Conservation (phyloP, 1,140 invertebrate genomes). For the Parapsyche elsis region DNA sequence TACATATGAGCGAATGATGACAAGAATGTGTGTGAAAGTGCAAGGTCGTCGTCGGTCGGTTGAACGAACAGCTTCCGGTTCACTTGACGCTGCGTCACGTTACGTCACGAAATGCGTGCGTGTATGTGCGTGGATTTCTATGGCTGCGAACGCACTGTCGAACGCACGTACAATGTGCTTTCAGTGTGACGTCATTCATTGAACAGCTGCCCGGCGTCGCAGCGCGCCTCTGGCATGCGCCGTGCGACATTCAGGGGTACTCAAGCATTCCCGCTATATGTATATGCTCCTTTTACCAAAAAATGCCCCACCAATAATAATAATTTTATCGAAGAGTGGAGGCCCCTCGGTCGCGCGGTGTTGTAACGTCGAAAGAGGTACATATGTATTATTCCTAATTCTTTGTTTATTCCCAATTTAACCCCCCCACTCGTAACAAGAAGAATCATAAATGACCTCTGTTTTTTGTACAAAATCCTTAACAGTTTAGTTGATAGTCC, state of each 20-base stretch:
- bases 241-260: background rate
- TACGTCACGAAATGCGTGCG: constrained; percentile 1
- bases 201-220: constrained; percentile 44
- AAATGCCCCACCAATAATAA: background rate
- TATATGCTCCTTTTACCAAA: background rate
- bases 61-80: too few relatives aligned
- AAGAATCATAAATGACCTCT: too few relatives aligned
- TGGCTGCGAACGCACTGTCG: background rate
- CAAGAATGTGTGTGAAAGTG: background rate
- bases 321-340: background rate
- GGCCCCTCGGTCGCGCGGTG: too few relatives aligned
- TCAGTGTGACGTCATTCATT: constrained; percentile 43
- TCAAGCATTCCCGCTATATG: background rate
- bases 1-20: too few relatives aligned
- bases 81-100: constrained; percentile 25
- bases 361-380: too few relatives aligned
- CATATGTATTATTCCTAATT: background rate
- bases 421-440: too few relatives aligned
- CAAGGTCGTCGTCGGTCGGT: background rate
- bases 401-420: too few relatives aligned
- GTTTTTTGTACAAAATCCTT: too few relatives aligned
- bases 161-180: constrained; percentile 23
- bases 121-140: background rate
- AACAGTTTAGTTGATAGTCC: background rate
- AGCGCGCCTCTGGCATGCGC: constrained; percentile 38